phyloP scores from a whole-genome alignment of 92 coral and sea anemone species.

The Micromussa lordhowensis region DNA sequence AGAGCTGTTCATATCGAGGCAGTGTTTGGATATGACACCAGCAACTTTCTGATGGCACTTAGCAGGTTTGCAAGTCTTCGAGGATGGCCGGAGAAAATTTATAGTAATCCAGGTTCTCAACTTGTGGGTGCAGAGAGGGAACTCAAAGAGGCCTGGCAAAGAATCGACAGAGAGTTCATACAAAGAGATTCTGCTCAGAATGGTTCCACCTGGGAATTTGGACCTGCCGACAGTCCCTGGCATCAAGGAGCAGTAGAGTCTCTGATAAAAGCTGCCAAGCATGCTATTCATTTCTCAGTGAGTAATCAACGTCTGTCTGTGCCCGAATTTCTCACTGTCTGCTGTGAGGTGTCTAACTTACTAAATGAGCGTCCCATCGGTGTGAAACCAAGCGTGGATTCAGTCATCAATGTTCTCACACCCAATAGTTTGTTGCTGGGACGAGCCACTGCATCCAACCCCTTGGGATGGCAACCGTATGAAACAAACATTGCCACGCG shows the following conservation, averaged over 20 bases:
- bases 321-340: constrained; percentile 75
- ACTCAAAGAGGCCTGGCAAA: constrained; percentile 71
- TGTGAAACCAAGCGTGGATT: constrained; percentile 60
- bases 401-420: constrained; percentile 56
- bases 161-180: constrained; percentile 41
- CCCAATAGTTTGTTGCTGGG: constrained; percentile 76
- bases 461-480: constrained; percentile 71
- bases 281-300: constrained; percentile 79
- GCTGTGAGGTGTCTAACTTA: constrained; percentile 68
- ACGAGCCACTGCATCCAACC: constrained; percentile 71
- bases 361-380: constrained; percentile 82
- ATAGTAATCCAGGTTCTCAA: constrained; percentile 85
- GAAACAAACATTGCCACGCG: constrained; percentile 37
- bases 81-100: constrained; percentile 72
- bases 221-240: constrained; percentile 83
- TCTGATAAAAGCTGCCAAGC: constrained; percentile 72
- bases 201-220: constrained; percentile 70
- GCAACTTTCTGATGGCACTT: constrained; percentile 70
- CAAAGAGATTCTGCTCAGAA: constrained; percentile 56
- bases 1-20: constrained; percentile 80
- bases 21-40: constrained; percentile 72
- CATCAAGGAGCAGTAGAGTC: constrained; percentile 78
- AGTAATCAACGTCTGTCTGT: constrained; percentile 69
- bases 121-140: constrained; percentile 73
- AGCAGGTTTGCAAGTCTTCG: constrained; percentile 74